Evolutionary conservation across 2,888 invertebrate genomes (phyloP).

Genomic region (Drosophila setosimentum): DNA sequence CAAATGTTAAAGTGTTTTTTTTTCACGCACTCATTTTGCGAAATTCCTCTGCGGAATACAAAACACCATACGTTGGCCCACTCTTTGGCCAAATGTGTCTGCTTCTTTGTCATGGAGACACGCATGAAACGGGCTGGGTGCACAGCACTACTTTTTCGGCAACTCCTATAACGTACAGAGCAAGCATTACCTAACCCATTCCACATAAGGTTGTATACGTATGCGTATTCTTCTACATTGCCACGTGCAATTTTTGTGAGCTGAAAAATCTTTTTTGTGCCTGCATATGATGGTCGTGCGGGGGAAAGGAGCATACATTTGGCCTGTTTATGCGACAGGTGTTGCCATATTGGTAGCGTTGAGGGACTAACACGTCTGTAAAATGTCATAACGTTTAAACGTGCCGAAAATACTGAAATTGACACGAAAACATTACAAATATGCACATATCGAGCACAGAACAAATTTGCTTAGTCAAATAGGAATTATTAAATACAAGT

Average conservation of each 20-base stretch:
- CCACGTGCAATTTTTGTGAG: conserved; percentile 58
- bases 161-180: conserved; percentile 6
- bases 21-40: conserved; percentile 75
- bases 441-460: conserved; percentile 17
- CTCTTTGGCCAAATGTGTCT: conserved; percentile 7
- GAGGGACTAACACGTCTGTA: conserved; percentile 75
- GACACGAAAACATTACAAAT: conserved; percentile 19
- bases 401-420: conserved; percentile 75
- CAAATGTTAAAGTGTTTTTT: conserved; percentile 81
- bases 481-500: conserved; percentile 8
- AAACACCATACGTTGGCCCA: conserved; percentile 48
- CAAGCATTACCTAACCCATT: conserved; percentile 11
- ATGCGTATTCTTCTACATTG: conserved; percentile 35
- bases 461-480: conserved; percentile 23
- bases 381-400: conserved; percentile 83
- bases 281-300: neutral
- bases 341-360: conserved; percentile 71
- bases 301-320: conserved; percentile 25
- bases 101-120: conserved; percentile 2
- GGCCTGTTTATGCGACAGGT: conserved; percentile 75
- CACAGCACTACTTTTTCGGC: conserved; percentile 42
- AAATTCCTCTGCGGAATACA: conserved; percentile 63
- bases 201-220: conserved; percentile 7
- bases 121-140: conserved; percentile 5
- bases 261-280: conserved; percentile 41